Evolutionary conservation across 2,888 invertebrate species (phyloP).

Genomic region (Andrena praecox): DNA sequence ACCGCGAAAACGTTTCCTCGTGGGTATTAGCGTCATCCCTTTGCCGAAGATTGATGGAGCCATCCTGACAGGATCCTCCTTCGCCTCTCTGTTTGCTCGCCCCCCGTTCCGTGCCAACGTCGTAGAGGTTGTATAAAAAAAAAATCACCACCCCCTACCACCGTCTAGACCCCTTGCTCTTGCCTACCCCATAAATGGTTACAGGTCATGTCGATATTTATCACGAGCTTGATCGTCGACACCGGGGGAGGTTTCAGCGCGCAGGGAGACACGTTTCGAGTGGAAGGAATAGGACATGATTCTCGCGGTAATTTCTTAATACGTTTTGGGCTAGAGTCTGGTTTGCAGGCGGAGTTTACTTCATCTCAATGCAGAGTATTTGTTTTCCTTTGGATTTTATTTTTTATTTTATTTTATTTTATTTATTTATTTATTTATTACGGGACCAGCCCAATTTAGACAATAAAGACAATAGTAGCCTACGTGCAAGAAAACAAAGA

Average conservation of each 20-base stretch:
- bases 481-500: too few species aligned
- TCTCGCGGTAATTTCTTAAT: too few species aligned
- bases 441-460: too few species aligned
- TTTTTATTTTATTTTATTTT: too few species aligned
- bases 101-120: conserved; percentile 27
- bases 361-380: too few species aligned
- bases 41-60: conserved; percentile 83
- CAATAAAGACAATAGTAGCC: too few species aligned
- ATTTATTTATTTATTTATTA: too few species aligned
- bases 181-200: conserved; percentile 62
- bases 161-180: conserved; percentile 11
- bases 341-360: too few species aligned
- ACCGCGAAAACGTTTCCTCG: conserved; percentile 75
- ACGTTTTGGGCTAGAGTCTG: too few species aligned
- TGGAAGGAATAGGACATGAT: too few species aligned
- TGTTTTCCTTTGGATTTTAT: too few species aligned
- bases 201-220: conserved; percentile 71
- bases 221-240: conserved; percentile 52
- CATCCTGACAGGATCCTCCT: conserved; percentile 71
- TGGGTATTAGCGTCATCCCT: conserved; percentile 82
- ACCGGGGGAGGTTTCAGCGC: background rate
- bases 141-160: conserved; percentile 51
- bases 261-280: too few species aligned
- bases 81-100: conserved; percentile 49
- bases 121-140: conserved; percentile 55